A percentile compares a stretch with the other conserved stretches of the same genome.
Conservation (phyloP, 2,888 invertebrate species). For the Sarcophaga caerulescens region DNA sequence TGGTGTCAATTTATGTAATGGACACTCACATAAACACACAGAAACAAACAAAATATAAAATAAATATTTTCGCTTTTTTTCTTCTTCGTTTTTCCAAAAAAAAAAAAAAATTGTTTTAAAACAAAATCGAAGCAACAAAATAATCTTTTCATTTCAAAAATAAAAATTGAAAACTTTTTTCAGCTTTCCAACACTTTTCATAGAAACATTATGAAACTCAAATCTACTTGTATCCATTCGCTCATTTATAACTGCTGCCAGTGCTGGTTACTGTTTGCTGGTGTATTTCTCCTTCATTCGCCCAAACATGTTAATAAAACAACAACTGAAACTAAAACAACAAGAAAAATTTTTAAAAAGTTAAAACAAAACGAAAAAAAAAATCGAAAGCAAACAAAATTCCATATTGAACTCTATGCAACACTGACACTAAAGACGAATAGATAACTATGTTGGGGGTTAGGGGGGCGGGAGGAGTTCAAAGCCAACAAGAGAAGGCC, state of each 20-base stretch:
- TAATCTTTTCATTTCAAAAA: not conserved
- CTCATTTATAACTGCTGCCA: not conserved
- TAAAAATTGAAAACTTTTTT: slow-evolving; percentile 1
- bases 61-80: not conserved
- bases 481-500: slow-evolving; percentile 41
- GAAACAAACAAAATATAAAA: not conserved
- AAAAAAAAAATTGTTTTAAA: not conserved
- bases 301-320: slow-evolving; percentile 13
- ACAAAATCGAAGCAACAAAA: not conserved
- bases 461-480: not conserved
- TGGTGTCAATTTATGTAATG: slow-evolving; percentile 18
- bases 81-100: not conserved
- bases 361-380: not conserved
- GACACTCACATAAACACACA: slow-evolving; percentile 9
- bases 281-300: too few relatives aligned
- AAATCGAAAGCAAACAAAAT: not conserved
- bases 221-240: slow-evolving; percentile 14
- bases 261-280: not conserved
- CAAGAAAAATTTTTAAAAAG: not conserved
- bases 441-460: too few relatives aligned
- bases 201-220: slow-evolving; percentile 19
- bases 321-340: not conserved
- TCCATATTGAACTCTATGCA: not conserved
- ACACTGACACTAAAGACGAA: not conserved
- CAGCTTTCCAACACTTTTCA: not conserved